phyloP scores from a whole-genome alignment of 1,140 invertebrate species.

The Caenorhabditis inopinata region DNA sequence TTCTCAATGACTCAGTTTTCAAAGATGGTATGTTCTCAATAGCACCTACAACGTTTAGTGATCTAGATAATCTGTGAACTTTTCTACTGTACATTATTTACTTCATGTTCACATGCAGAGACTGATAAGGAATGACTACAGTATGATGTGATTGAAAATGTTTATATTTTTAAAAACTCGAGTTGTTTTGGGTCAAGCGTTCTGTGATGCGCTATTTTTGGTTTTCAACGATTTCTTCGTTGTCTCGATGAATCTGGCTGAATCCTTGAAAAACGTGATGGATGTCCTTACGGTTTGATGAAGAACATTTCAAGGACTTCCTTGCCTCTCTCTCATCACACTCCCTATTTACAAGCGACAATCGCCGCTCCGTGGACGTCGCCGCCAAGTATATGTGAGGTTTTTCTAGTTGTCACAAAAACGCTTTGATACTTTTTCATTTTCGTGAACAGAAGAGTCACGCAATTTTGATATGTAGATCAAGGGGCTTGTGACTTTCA shows the following conservation, averaged over 20 bases:
- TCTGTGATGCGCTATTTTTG: too few relatives aligned
- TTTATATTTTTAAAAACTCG: too few relatives aligned
- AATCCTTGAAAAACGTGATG: background rate
- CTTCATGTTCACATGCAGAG: too few relatives aligned
- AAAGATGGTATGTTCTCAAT: background rate
- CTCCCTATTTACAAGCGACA: background rate
- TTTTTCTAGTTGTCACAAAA: slow-evolving; percentile 24
- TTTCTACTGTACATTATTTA: too few relatives aligned
- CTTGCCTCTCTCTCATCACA: background rate
- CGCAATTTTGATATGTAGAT: background rate
- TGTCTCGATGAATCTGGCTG: too few relatives aligned
- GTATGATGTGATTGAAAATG: too few relatives aligned
- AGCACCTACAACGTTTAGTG: too few relatives aligned
- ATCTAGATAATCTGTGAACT: too few relatives aligned
- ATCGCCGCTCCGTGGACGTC: background rate
- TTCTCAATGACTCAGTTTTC: background rate
- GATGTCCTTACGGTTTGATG: background rate
- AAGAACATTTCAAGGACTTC: background rate
- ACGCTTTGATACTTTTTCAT: slow-evolving; percentile 16
- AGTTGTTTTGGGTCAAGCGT: too few relatives aligned
- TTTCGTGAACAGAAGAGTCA: background rate
- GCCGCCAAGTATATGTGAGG: slow-evolving; percentile 10
- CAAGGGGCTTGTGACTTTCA: background rate
- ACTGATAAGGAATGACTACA: too few relatives aligned
- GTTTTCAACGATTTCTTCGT: too few relatives aligned